Evolutionary conservation across 2,888 invertebrate genomes (phyloP).

Genomic region (Pilophorus perplexus): DNA sequence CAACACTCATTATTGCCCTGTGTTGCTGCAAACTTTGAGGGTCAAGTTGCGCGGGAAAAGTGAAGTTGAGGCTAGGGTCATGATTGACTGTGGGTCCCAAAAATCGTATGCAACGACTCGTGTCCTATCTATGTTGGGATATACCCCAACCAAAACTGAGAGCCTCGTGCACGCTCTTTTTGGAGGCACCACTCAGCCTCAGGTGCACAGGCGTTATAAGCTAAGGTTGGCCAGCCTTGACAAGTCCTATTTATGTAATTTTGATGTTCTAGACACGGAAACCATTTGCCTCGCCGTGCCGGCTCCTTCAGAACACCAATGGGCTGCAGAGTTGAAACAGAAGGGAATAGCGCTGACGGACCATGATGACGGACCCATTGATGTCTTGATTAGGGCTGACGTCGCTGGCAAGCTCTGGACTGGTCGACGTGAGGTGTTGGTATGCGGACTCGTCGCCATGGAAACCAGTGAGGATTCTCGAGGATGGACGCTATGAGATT

Average conservation of each 20-base stretch:
- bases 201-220: not conserved
- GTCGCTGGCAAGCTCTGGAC: constrained; percentile 6
- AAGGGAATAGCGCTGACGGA: not conserved
- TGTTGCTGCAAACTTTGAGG: constrained; percentile 22
- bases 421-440: not conserved
- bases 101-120: constrained; percentile 1
- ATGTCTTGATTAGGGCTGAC: too few relatives aligned
- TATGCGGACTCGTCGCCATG: constrained; percentile 8
- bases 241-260: not conserved
- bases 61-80: not conserved
- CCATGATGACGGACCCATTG: not conserved
- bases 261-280: constrained; percentile 3
- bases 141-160: not conserved
- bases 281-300: not conserved
- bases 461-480: not conserved
- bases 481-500: not conserved
- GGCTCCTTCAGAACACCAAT: not conserved
- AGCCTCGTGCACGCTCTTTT: constrained; percentile 18
- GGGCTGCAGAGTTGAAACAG: not conserved
- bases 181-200: constrained; percentile 6
- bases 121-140: not conserved
- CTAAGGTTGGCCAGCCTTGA: not conserved
- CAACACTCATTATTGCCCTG: not conserved
- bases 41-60: constrained; percentile 2
- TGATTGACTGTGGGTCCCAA: constrained; percentile 31